These are phyloP conservation scores for Madoqua kirkii DNA, from an alignment of 2,113 vertebrate species.

Conservation along the genomic window DNA sequence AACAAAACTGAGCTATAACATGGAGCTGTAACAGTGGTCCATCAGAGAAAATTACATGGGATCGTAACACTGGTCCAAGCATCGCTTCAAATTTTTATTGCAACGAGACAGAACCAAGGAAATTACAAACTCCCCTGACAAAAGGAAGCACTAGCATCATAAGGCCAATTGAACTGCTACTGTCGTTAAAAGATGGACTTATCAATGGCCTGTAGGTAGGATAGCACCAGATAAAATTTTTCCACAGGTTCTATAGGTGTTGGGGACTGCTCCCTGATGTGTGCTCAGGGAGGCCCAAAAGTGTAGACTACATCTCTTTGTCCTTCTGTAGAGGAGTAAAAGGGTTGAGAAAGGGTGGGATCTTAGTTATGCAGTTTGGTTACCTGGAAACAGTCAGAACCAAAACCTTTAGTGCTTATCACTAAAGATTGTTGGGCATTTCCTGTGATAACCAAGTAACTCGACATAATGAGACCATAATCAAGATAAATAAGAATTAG, in stretches of 20 bases:
- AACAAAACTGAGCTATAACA: background rate
- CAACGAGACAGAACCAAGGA: background rate
- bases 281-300: background rate
- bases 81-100: background rate
- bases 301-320: background rate
- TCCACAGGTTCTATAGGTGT: background rate
- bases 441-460: background rate
- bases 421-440: background rate
- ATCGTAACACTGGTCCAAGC: background rate
- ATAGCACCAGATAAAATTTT: background rate
- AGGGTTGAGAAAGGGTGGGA: background rate
- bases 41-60: accelerated
- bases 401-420: background rate
- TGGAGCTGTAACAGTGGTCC: background rate
- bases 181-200: background rate
- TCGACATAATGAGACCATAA: background rate
- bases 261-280: background rate
- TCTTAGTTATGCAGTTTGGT: background rate
- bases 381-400: background rate
- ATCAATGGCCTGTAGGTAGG: background rate
- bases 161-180: background rate
- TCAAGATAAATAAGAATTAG: background rate
- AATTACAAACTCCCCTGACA: background rate
- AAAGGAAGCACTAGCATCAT: background rate
- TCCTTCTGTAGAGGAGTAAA: background rate